Base-by-base conservation (phyloP, 1,140 invertebrate genomes). In the Pygmarrhopalites habei region DNA sequence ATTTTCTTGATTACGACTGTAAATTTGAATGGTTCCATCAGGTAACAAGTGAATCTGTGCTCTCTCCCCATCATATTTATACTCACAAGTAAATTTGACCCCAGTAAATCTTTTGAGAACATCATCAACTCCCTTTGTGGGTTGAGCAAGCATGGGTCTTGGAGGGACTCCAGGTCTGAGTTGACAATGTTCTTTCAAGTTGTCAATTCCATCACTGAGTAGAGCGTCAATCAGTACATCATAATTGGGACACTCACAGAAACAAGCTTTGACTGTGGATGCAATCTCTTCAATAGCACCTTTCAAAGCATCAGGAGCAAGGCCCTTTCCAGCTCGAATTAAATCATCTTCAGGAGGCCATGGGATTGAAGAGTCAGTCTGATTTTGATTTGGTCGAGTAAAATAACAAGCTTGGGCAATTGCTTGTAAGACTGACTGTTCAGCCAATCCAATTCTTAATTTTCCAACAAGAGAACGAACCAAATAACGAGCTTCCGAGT, bases 21-120 rank as follows among this genome's bases (percentile, higher is more conserved):
- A 99, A 63, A 99, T 90, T 35, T 77, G 83, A 1, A 94, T 80
- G 17, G 81, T 79, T 0, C 86, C 85, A 68, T 85, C 78, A 46
- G 87, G 82, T 28, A 79, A 71, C 1, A 86, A 75, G 73, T 94
- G 91, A 69, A 94, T 90, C 83, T 90, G 97, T 3, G 94, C 96
- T 73, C 97, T 79, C 81, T 99, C 97, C 3, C 97, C 97, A 77
- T 99, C 97, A 76, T 99, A 99, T 77, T 99, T 99, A 83, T 87
- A 99, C 80, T 99, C 97, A 75, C 95, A 99, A 2, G 95, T 98
- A 73, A 99, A 99, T 72, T 89, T 86, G 69, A 89, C 78, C 29
- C 86, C 84, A 63, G 96, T 93, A 77, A 99, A 99, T 59, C 93
- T 81, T 53, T 86, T 82, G 2, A 99, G 76, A 17, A 99, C 90